Evolutionary conservation across 2,888 invertebrate species (phyloP).

Genomic region (Ametastegia equiseti): DNA sequence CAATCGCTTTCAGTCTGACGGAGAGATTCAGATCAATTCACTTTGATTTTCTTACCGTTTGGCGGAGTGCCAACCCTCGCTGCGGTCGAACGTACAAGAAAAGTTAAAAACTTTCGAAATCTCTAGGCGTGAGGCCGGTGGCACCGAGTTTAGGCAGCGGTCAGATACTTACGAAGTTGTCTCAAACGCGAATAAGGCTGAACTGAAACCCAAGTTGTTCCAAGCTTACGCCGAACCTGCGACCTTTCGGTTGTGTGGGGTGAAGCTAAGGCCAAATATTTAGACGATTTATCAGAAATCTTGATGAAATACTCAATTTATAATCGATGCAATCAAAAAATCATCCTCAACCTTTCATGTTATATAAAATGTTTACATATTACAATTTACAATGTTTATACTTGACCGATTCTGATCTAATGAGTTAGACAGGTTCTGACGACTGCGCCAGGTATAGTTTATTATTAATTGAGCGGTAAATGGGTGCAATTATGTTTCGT

Average conservation of each 20-base stretch:
- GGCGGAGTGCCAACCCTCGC: not conserved
- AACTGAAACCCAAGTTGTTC: constrained; percentile 58
- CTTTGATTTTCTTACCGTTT: constrained; percentile 37
- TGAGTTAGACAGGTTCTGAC: no score
- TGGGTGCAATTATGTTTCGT: no score
- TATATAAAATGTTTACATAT: no score
- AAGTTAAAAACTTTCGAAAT: constrained; percentile 23
- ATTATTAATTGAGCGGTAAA: no score
- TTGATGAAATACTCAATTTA: not conserved
- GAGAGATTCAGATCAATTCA: not conserved
- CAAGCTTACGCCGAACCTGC: constrained; percentile 53
- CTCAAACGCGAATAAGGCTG: constrained; percentile 54
- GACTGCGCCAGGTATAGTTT: no score
- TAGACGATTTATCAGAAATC: constrained; percentile 59
- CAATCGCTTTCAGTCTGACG: constrained; percentile 16
- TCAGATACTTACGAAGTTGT: constrained; percentile 50
- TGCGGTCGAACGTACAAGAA: constrained; percentile 3
- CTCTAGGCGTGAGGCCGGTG: constrained; percentile 49
- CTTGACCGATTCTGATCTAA: no score
- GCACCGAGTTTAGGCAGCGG: constrained; percentile 51
- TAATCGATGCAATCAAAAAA: not conserved
- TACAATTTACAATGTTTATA: no score
- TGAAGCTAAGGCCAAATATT: constrained; percentile 64
- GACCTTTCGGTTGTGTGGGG: not conserved
- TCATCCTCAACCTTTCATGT: not conserved